phyloP scores from a whole-genome alignment of 1,140 invertebrate genomes.

The Panagrolaimus sp. region DNA sequence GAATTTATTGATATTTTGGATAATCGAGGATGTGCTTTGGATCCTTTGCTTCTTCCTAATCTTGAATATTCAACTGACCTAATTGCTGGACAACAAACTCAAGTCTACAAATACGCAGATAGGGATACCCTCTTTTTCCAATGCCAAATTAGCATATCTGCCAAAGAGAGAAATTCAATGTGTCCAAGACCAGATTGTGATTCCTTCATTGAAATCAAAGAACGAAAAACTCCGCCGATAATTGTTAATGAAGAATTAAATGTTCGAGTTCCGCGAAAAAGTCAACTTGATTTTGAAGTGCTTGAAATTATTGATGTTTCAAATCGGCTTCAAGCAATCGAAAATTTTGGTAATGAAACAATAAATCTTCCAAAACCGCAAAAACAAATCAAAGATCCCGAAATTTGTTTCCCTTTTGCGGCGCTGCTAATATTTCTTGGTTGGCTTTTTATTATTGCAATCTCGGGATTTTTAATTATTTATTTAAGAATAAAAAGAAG shows the following conservation, averaged over 20 bases:
- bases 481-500: no score
- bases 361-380: no score
- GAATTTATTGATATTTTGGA: conserved; percentile 21
- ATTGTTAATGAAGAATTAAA: background rate
- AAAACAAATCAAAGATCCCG: no score
- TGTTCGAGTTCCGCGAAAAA: background rate
- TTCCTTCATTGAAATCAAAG: background rate
- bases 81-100: conserved; percentile 37
- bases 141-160: conserved; percentile 13
- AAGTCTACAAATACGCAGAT: conserved; percentile 43
- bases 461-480: no score
- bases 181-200: background rate
- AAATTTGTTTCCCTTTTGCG: no score
- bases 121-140: conserved; percentile 7
- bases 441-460: no score
- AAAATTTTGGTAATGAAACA: background rate
- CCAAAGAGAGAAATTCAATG: background rate
- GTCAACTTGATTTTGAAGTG: background rate
- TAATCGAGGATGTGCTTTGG: conserved; percentile 30
- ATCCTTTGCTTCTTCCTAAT: conserved; percentile 35
- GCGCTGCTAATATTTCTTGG: no score
- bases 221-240: background rate
- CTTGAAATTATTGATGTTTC: conserved; percentile 2
- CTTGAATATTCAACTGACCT: conserved; percentile 39
- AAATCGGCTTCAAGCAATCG: background rate